Base-by-base conservation (phyloP, 2,113 vertebrate species). In the Uria lomvia region DNA sequence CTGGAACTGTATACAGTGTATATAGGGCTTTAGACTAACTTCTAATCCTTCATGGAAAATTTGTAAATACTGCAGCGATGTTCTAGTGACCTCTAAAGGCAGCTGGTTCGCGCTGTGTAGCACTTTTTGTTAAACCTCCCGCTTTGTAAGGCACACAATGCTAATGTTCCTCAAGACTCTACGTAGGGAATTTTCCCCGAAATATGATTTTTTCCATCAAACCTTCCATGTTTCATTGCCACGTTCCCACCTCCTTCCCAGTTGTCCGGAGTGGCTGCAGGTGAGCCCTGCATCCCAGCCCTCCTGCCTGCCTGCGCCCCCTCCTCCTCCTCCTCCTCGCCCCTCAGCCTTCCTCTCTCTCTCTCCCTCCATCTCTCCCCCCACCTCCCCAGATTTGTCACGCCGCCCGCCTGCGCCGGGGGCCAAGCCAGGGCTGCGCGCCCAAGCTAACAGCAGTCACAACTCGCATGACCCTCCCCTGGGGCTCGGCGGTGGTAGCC, bases 61-160 rank as follows among this genome's bases (percentile, higher is more conserved):
- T 96, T 95, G 93, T 98, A 97, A 97, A 97, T 94, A 93, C 96
- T 98, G 99, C 94, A 97, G 98, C 98, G 99, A 99, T 98, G 98
- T 98, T 98, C 98, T 98, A 99, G 98, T 99, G 99, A 99, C 99
- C 99, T 99, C 99, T 99, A 99, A 99, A 99, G 99, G 99, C 98
- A 98, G 98, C 96, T 98, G 94, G 81, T 90, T 96, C 71, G 62
- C 60, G 68, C 94, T 52, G 86, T 91, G 89, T 78, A 92, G 92
- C 59, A 70, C 92, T 94, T 97, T 94, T 84, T 80, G 52, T 94
- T 84, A 94, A 96, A 96, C 90, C 88, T 72, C 93, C 55, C 3
- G 56, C 81, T 97, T 88, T 89, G 83, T 90, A 86, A 43, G 49
- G 59, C 83, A 56, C 84, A 85, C 42, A 86, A 87, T 75, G 59